Percentiles rank a stretch among this genome's conserved stretches.
Conservation (phyloP, 2,888 invertebrate species). For the Eurytoma adleriae region DNA sequence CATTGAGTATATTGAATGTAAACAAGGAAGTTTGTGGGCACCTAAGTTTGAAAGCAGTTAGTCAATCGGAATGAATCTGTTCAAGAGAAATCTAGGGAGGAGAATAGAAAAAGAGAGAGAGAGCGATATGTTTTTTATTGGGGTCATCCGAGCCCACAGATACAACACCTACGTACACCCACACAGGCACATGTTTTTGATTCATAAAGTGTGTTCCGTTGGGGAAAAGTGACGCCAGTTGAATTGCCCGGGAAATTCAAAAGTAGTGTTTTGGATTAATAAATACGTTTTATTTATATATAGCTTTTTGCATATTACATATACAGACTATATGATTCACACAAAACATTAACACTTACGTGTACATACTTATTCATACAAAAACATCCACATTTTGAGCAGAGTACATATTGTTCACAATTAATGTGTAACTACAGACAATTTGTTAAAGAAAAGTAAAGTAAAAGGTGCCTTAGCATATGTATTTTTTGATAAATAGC, state of each 20-base stretch:
- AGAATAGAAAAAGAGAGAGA: constrained; percentile 10
- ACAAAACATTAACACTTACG: not conserved
- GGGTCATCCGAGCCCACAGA: constrained; percentile 48
- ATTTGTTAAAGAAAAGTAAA: too few relatives aligned
- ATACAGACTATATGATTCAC: not conserved
- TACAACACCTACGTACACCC: constrained; percentile 40
- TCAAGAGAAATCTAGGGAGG: constrained; percentile 14
- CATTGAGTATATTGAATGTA: too few relatives aligned
- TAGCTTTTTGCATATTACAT: too few relatives aligned
- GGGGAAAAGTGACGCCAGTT: constrained; percentile 13
- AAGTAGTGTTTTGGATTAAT: too few relatives aligned
- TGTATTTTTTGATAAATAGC: too few relatives aligned
- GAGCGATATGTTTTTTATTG: constrained; percentile 40
- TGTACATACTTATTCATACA: not conserved
- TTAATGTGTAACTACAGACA: too few relatives aligned
- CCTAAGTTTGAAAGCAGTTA: too few relatives aligned
- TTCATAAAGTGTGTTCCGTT: constrained; percentile 30
- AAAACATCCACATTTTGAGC: not conserved
- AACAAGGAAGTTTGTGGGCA: too few relatives aligned
- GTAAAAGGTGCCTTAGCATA: too few relatives aligned
- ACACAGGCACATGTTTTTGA: not conserved
- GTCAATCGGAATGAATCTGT: not conserved
- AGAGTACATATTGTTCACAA: not conserved
- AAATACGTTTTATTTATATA: too few relatives aligned
- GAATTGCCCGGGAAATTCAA: not conserved